These are phyloP conservation scores for Gandaritis pyraliata DNA, from an alignment of 2,888 invertebrate genomes.

Conservation along the genomic window DNA sequence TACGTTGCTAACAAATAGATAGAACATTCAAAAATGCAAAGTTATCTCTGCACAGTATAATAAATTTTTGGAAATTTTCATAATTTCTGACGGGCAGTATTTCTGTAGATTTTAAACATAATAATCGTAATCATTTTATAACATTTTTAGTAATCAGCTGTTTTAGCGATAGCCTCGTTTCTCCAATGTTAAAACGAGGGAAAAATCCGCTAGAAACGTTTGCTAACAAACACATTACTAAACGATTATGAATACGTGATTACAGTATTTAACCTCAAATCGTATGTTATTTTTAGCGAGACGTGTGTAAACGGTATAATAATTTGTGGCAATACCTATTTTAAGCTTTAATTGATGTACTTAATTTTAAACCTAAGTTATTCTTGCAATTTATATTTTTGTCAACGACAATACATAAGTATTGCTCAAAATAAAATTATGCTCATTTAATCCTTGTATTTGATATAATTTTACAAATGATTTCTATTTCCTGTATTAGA, in stretches of 20 bases:
- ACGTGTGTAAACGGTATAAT: constrained; percentile 42
- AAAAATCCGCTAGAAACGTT: no score
- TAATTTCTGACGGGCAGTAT: constrained; percentile 11
- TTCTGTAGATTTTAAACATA: no score
- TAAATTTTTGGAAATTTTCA: constrained; percentile 1
- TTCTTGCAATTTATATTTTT: constrained; percentile 45
- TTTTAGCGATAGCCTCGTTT: no score
- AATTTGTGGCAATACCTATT: constrained; percentile 69
- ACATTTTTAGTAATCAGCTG: no score
- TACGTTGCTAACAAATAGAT: no score
- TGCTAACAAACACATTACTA: no score
- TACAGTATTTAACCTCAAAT: constrained; percentile 36
- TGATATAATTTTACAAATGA: constrained; percentile 56
- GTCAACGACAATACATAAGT: constrained; percentile 75
- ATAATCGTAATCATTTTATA: no score
- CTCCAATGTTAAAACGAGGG: no score
- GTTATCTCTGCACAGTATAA: no score
- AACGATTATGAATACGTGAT: neutral
- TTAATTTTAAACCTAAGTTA: constrained; percentile 52
- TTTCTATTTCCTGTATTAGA: constrained; percentile 38
- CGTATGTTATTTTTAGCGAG: constrained; percentile 24
- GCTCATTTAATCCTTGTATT: constrained; percentile 70
- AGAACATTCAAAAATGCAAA: no score
- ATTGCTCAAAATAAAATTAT: constrained; percentile 73
- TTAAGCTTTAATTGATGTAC: constrained; percentile 67